phyloP scores from a whole-genome alignment of 2,113 vertebrate species.

The Ancistrus triradiatus region DNA sequence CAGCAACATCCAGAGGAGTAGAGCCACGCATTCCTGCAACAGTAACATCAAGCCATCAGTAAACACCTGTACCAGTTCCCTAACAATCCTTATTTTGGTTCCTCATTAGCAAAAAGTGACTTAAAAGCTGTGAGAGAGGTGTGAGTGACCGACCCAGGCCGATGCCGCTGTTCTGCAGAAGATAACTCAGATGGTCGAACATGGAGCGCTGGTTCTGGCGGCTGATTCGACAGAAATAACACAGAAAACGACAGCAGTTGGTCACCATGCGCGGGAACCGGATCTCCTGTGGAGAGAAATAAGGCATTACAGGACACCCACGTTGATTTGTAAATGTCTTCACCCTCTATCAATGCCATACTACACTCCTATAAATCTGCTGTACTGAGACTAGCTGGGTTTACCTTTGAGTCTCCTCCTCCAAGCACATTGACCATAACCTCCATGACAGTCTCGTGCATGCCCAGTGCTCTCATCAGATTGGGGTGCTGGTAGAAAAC shows the following conservation, averaged over 20 bases:
- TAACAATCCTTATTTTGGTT: no score
- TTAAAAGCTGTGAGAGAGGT: not conserved
- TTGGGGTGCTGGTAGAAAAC: conserved; percentile 95
- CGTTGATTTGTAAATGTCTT: no score
- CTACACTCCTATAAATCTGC: no score
- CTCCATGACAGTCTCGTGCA: conserved; percentile 95
- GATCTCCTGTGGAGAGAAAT: conserved; percentile 73
- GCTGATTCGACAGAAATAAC: conserved; percentile 92
- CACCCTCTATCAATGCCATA: no score
- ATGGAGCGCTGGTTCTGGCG: conserved; percentile 91
- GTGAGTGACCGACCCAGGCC: conserved; percentile 74
- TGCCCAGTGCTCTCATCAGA: conserved; percentile 87
- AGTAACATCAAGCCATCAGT: not conserved
- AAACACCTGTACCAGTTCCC: no score
- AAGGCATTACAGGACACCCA: no score
- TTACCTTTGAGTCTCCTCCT: conserved; percentile 87
- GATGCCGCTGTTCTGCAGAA: conserved; percentile 88
- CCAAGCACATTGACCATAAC: conserved; percentile 94
- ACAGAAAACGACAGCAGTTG: conserved; percentile 92
- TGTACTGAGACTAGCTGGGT: no score
- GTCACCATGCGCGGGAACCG: conserved; percentile 91
- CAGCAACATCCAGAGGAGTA: conserved; percentile 87
- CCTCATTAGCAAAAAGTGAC: not conserved
- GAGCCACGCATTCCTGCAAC: conserved; percentile 86
- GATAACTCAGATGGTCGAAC: conserved; percentile 91